These are phyloP conservation scores for Zaprionus camerounensis DNA, from an alignment of 1,140 invertebrate genomes.

Conservation along the genomic window DNA sequence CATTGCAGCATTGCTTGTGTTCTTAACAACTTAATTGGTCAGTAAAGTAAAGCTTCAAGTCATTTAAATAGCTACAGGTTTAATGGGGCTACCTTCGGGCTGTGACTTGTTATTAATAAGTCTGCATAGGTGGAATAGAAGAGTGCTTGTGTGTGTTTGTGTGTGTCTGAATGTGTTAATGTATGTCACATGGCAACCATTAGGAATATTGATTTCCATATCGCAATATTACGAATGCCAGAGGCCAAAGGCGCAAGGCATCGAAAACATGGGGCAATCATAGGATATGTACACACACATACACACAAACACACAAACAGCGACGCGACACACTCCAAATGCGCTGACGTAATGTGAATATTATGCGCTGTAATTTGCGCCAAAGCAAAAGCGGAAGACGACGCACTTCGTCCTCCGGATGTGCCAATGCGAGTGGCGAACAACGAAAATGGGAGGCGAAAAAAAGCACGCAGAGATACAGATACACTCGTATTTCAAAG, in stretches of 20 bases:
- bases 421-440: conserved; percentile 40
- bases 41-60: conserved; percentile 23
- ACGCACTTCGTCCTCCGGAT: conserved; percentile 61
- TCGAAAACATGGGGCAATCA: conserved; percentile 38
- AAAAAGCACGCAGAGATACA: conserved; percentile 47
- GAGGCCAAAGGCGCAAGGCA: conserved; percentile 44
- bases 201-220: conserved; percentile 81
- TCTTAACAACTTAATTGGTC: conserved; percentile 61
- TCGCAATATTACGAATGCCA: conserved; percentile 69
- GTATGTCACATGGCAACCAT: conserved; percentile 68
- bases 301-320: conserved; percentile 16
- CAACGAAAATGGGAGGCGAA: conserved; percentile 11
- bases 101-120: background rate
- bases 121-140: background rate
- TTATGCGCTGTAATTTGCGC: conserved; percentile 79
- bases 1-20: background rate
- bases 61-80: conserved; percentile 46
- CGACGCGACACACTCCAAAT: conserved; percentile 32
- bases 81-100: background rate
- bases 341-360: conserved; percentile 78
- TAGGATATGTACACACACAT: conserved; percentile 36
- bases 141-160: background rate
- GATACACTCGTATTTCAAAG: conserved; percentile 52
- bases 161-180: conserved; percentile 1
- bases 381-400: conserved; percentile 77